phyloP scores from a whole-genome alignment of 2,113 vertebrate species.

The Paramormyrops kingsleyae region DNA sequence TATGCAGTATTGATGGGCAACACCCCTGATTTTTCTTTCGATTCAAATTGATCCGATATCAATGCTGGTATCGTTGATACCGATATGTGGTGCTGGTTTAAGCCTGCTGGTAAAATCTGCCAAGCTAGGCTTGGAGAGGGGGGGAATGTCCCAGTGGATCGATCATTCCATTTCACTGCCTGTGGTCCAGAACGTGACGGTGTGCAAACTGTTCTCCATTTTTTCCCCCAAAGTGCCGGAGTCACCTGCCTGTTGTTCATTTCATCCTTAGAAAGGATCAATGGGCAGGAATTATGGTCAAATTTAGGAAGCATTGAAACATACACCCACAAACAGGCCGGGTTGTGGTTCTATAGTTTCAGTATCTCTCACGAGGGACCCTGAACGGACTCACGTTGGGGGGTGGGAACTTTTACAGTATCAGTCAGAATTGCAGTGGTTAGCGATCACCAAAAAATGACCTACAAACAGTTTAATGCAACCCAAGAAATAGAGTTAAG shows the following conservation, averaged over 20 bases:
- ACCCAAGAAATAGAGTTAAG: neutral
- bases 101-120: neutral
- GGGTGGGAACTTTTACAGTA: neutral
- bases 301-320: neutral
- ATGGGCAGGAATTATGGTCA: neutral
- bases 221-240: neutral
- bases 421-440: neutral
- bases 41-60: neutral
- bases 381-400: neutral
- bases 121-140: neutral
- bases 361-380: neutral
- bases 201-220: neutral
- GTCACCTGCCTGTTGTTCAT: neutral
- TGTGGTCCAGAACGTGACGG: neutral
- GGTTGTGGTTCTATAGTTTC: neutral
- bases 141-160: neutral
- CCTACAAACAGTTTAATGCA: neutral
- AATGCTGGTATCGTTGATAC: neutral
- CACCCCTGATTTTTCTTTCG: neutral
- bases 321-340: neutral
- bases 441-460: neutral
- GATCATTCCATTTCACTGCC: neutral
- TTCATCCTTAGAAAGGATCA: neutral
- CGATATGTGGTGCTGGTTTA: neutral
- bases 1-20: neutral